Percentiles rank a stretch among this genome's conserved stretches.
phyloP scores from a whole-genome alignment of 2,113 vertebrate species.

The Pachyramphus minor region DNA sequence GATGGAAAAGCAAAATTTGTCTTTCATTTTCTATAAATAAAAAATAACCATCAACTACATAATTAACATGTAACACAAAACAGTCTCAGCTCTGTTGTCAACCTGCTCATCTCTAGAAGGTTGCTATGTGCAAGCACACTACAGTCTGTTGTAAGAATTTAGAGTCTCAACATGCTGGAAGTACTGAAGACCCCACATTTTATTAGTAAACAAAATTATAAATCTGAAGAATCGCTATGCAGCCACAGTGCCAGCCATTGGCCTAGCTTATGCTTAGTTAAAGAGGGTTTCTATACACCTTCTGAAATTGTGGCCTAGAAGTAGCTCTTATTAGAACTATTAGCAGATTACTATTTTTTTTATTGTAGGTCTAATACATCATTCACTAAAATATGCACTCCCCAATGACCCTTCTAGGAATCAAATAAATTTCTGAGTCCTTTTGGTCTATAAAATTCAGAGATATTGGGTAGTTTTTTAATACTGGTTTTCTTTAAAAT shows the following conservation, averaged over 20 bases:
- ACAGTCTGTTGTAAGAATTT: background rate
- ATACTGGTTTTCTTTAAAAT: background rate
- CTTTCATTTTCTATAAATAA: background rate
- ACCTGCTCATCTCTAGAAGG: background rate
- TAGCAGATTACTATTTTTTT: background rate
- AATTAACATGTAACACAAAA: background rate
- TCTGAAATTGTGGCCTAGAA: background rate
- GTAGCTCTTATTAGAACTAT: background rate
- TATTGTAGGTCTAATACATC: background rate
- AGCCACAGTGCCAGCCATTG: background rate
- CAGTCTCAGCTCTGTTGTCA: background rate
- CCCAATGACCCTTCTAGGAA: background rate
- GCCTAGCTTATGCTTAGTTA: background rate
- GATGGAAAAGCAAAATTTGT: background rate
- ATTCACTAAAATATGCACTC: background rate
- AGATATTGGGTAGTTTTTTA: background rate
- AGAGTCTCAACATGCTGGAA: background rate
- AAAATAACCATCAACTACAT: background rate
- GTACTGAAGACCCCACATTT: background rate
- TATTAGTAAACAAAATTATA: background rate
- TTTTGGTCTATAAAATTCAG: background rate
- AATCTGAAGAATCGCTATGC: background rate
- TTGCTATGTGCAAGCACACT: accelerated
- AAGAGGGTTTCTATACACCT: background rate
- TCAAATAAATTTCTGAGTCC: background rate